Evolutionary conservation across 2,113 vertebrate species (phyloP).

Genomic region (Misgurnus mizolepis): DNA sequence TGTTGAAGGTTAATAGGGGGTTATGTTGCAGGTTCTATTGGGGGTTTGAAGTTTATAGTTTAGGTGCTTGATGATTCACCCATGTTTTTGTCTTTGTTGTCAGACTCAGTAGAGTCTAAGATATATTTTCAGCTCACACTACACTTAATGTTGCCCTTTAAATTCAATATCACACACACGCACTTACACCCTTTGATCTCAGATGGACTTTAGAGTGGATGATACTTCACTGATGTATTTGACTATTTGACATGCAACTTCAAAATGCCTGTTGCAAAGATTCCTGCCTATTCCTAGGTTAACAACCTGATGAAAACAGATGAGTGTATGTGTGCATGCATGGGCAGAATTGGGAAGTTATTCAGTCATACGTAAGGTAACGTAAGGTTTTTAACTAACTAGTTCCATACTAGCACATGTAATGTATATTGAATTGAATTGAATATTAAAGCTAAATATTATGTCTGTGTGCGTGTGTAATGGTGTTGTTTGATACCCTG

Average conservation of each 20-base stretch:
- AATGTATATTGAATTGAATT: not conserved
- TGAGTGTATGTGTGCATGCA: not conserved
- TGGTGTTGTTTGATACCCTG: not conserved
- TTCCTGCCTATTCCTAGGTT: slow-evolving; percentile 23
- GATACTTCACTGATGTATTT: slow-evolving; percentile 67
- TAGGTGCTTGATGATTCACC: no score
- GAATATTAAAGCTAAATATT: no score
- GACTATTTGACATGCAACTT: slow-evolving; percentile 73
- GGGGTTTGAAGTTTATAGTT: no score
- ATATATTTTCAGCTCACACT: slow-evolving; percentile 41
- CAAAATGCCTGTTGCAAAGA: slow-evolving; percentile 44
- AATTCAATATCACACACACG: slow-evolving; percentile 61
- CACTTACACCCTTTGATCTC: slow-evolving; percentile 70
- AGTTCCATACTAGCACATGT: no score
- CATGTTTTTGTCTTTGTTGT: no score
- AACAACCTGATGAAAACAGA: slow-evolving; percentile 2
- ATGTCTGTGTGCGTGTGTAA: not conserved
- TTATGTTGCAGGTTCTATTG: no score
- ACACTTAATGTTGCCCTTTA: slow-evolving; percentile 59
- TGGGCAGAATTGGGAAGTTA: no score
- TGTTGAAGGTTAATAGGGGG: no score
- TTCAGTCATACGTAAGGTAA: no score
- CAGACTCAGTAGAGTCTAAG: slow-evolving; percentile 23
- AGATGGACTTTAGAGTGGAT: slow-evolving; percentile 77
- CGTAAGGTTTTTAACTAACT: no score